Base-by-base conservation (phyloP, 2,888 invertebrate species). In the Amphipyra berbera region DNA sequence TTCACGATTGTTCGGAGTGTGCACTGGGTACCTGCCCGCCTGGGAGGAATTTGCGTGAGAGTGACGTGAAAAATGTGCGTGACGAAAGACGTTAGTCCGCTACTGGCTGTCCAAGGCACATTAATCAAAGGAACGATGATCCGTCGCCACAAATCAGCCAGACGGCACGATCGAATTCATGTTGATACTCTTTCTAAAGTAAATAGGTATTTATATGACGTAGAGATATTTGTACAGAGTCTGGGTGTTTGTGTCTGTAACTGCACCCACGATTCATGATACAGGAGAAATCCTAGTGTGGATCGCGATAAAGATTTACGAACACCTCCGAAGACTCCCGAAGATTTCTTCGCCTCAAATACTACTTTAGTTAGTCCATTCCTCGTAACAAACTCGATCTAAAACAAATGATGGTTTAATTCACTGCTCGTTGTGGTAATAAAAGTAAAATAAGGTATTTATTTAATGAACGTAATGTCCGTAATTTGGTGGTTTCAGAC, bases 11-110 rank as follows among this genome's bases (percentile, higher is more conserved):
- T 21, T 35, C 21, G 37, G n/a, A 48, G 45, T 27, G 35, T 44
- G 46, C 49, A 8, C 46, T 13, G 44, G 44, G 42, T 58, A 47
- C 37, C 55, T 45, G 21, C 21, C 21, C 3, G 3, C 21, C 21
- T 21, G 21, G 15, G 15, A 61, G 68, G 68, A 60, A 72, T 77
- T 72, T 52, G 68, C 69, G 76, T 77, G 78, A 75, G 75, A 77
- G 78, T 75, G 68, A 64, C 37, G 52, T 56, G 62, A 48, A 65
- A 46, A 63, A 71, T 59, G 77, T 62, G 77, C 76, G 76, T 77
- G 78, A 66, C 78, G 54, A 59, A 53, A 52, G 58, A 68, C 72
- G 72, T 64, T 76, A 67, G 53, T 54, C 67, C 46, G 30, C 46
- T 42, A 15, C 45, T 38, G 65, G 53, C 64, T 15, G 56, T 64